Percentiles rank a stretch among this genome's conserved stretches.
Conservation (phyloP, 2,888 invertebrate species). For the Pseudococcus longispinus region DNA sequence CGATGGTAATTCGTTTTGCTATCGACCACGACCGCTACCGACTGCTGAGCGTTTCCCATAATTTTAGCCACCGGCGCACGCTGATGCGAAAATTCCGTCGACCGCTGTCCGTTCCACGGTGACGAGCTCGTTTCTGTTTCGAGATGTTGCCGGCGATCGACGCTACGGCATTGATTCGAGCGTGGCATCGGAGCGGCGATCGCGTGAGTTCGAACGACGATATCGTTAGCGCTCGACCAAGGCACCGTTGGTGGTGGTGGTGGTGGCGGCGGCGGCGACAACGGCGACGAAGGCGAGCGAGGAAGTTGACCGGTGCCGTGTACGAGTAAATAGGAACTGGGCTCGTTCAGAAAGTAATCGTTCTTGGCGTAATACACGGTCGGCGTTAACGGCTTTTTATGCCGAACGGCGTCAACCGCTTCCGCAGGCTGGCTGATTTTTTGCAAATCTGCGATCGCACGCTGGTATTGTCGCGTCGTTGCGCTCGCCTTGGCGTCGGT, state of each 20-base stretch:
- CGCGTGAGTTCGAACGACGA: background rate
- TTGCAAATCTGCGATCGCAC: too few species aligned
- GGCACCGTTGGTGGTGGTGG: background rate
- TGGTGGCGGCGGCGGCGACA: background rate
- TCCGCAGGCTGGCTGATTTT: too few species aligned
- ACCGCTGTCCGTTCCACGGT: background rate
- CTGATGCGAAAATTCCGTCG: constrained; percentile 19
- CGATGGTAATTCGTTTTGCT: constrained; percentile 14
- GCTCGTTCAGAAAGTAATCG: constrained; percentile 50
- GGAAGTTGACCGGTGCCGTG: background rate
- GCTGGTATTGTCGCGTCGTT: too few species aligned
- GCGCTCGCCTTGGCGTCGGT: background rate
- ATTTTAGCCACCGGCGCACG: background rate
- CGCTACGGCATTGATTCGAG: background rate
- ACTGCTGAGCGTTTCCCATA: background rate
- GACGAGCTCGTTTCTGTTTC: background rate
- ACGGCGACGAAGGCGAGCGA: constrained; percentile 1
- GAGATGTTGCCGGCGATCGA: background rate
- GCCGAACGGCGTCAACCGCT: background rate
- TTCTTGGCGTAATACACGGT: background rate
- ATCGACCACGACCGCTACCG: constrained; percentile 32
- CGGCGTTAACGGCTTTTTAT: background rate
- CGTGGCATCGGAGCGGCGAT: background rate
- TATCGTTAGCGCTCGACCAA: background rate
- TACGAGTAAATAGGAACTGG: constrained; percentile 34